phyloP scores from a whole-genome alignment of 2,888 invertebrate genomes.

The Galerucella calmariensis region DNA sequence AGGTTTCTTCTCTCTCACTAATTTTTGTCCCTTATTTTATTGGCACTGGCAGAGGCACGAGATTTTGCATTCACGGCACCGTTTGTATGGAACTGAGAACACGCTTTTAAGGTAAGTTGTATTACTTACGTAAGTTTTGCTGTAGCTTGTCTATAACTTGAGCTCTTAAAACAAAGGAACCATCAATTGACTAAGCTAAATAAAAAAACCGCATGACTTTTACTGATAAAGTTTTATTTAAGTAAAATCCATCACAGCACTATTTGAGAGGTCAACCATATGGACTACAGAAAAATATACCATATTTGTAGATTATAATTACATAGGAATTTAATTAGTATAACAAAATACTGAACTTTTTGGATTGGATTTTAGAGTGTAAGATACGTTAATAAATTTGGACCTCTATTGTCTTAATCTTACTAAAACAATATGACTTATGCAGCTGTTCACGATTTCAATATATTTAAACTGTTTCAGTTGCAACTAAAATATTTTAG shows the following conservation, averaged over 20 bases:
- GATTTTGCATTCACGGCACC: no score
- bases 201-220: background rate
- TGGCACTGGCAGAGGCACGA: no score
- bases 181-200: no score
- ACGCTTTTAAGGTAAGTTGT: no score
- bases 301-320: slow-evolving; percentile 1
- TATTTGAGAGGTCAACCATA: slow-evolving; percentile 13
- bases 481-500: background rate
- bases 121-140: no score
- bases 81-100: no score
- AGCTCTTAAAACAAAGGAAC: no score
- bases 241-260: slow-evolving; percentile 35
- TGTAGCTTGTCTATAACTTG: no score
- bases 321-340: background rate
- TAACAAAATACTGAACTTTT: background rate
- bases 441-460: background rate
- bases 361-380: background rate
- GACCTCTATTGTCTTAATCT: background rate
- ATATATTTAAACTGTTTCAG: background rate
- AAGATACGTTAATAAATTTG: background rate
- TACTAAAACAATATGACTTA: no score
- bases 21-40: no score
- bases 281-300: slow-evolving; percentile 22
- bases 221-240: slow-evolving; percentile 30
- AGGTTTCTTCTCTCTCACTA: no score